These are phyloP conservation scores for Eugnorisma glareosa DNA, from an alignment of 2,888 invertebrate genomes.

Conservation along the genomic window DNA sequence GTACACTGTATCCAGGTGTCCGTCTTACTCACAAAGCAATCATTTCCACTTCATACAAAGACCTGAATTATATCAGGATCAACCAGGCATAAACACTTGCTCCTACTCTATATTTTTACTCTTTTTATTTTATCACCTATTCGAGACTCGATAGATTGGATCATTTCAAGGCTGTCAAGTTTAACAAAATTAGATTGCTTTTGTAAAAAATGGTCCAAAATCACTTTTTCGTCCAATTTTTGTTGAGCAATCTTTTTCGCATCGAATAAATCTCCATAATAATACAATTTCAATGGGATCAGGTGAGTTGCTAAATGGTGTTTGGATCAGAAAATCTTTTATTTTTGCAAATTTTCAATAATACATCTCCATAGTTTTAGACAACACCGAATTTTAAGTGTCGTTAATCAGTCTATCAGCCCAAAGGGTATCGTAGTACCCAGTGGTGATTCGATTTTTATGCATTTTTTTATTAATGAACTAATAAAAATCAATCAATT, in stretches of 20 bases:
- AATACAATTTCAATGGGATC: constrained; percentile 11
- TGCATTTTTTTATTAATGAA: background rate
- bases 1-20: background rate
- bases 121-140: constrained; percentile 1
- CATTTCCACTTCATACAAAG: background rate
- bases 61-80: background rate
- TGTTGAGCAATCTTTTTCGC: background rate
- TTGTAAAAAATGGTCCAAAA: constrained; percentile 6
- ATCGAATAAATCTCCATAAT: constrained; percentile 8
- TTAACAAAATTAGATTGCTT: constrained; percentile 16
- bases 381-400: background rate
- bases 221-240: constrained; percentile 2
- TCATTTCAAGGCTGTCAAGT: constrained; percentile 13
- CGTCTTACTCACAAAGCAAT: background rate
- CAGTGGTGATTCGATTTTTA: background rate
- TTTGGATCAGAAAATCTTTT: constrained; percentile 15
- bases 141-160: background rate
- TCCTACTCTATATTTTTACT: background rate
- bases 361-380: background rate
- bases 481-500: no score
- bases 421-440: background rate
- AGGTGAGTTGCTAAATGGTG: constrained; percentile 25
- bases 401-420: no score
- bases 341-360: background rate
- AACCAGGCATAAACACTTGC: background rate